Base-by-base conservation (phyloP, 2,888 invertebrate genomes). In the Trissolcus brochymenae region DNA sequence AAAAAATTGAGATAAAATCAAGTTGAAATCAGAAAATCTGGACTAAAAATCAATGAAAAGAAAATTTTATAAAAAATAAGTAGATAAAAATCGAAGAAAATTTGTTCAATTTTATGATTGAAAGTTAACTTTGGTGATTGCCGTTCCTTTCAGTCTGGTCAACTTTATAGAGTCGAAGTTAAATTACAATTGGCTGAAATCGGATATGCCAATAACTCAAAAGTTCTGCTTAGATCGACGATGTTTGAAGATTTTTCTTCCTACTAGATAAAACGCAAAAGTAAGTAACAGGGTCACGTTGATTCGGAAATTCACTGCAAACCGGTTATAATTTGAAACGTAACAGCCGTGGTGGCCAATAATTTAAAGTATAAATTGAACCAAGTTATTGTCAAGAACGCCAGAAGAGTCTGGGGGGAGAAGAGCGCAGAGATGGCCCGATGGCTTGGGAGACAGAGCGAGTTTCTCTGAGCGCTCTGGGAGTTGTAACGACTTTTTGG, bases 401-500 rank as follows among this genome's bases (percentile, higher is more conserved):
- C 75, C 64, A 57, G 61, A 68, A 75, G 75, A 70, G 61, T 65
- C 75, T 61, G 49, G 77, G 64, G 49, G 78, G 64, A 41, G 73
- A 65, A 64, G 80, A 72, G 65, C 78, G 67, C 59, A 64, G 78
- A 79, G 77, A 79, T 80, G 79, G 76, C 71, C 59, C 72, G 76
- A 77, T 78, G 74, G 77, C 73, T 77, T 51, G 78, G 62, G 76
- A 75, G 79, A 61, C 67, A 72, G 74, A 77, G 80, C 66, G 75
- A 78, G 79, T 80, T 80, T 76, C 80, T 78, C 79, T 75, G 79
- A 77, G 71, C 78, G 78, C 76, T 76, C 71, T 70, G 72, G 71
- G 81, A 84, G 82, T 86, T 82, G 84, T 84, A 87, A 86, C 83
- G 85, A 85, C 85, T 85, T 87, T 85, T 82, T 81, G 83, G 82